phyloP scores from a whole-genome alignment of 2,797 vertebrate genomes.

The Galaxias olidus region DNA sequence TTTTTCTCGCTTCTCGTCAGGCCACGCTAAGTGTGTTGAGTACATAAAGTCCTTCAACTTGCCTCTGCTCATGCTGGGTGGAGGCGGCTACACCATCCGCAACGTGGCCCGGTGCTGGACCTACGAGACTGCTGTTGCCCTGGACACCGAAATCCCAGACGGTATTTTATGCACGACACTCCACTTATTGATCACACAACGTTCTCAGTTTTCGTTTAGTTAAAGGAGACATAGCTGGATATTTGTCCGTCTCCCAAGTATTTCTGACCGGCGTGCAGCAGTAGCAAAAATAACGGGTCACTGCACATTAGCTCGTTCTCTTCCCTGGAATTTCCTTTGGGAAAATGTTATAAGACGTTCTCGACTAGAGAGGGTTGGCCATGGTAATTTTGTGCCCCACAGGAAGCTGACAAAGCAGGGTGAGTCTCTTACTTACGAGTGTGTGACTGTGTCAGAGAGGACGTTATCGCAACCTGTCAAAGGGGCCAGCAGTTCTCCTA shows the following conservation, averaged over 20 bases:
- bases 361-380: too few relatives aligned
- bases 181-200: too few relatives aligned
- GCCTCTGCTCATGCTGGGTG: slow-evolving; percentile 95
- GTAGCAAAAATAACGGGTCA: too few relatives aligned
- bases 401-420: slow-evolving; percentile 37
- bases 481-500: slow-evolving; percentile 38
- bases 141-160: slow-evolving; percentile 94
- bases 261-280: too few relatives aligned
- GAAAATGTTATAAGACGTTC: too few relatives aligned
- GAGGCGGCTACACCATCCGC: slow-evolving; percentile 95
- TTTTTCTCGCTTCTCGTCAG: slow-evolving; percentile 52
- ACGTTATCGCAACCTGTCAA: slow-evolving; percentile 37
- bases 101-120: slow-evolving; percentile 98
- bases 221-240: too few relatives aligned
- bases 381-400: slow-evolving; percentile 13
- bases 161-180: too few relatives aligned
- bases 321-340: too few relatives aligned
- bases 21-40: slow-evolving; percentile 92
- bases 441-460: slow-evolving; percentile 25
- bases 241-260: too few relatives aligned
- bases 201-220: too few relatives aligned
- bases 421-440: slow-evolving; percentile 24
- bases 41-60: slow-evolving; percentile 94
- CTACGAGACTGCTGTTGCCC: slow-evolving; percentile 90
- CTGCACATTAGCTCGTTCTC: too few relatives aligned